A percentile compares a stretch with the other conserved stretches of the same genome.
Conservation (phyloP, 2,888 invertebrate species). For the Nomada ferruginata region DNA sequence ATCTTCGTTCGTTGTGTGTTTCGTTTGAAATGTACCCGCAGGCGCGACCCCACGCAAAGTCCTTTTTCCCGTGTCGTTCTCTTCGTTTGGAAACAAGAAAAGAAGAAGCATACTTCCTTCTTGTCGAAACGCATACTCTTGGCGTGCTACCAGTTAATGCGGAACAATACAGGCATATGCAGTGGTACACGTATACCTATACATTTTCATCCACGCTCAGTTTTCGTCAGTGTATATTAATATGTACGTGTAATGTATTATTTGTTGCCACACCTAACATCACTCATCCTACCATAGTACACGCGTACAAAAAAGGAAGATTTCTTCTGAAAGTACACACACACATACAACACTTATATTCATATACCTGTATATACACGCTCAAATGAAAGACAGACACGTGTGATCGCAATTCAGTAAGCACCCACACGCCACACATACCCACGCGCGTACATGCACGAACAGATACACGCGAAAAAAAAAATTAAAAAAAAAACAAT, state of each 20-base stretch:
- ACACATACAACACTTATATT: constrained; percentile 16
- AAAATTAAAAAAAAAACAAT: constrained; percentile 22
- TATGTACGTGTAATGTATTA: constrained; percentile 47
- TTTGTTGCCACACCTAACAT: constrained; percentile 55
- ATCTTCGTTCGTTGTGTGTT: constrained; percentile 59
- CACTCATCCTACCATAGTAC: constrained; percentile 22
- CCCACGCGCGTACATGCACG: constrained; percentile 16
- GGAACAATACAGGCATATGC: constrained; percentile 19
- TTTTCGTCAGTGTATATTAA: constrained; percentile 42
- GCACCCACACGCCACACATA: neutral
- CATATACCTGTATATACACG: constrained; percentile 31
- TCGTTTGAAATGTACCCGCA: constrained; percentile 52
- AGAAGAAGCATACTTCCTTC: constrained; percentile 60
- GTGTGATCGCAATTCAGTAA: constrained; percentile 21
- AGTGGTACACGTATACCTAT: constrained; percentile 28
- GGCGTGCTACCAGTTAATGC: constrained; percentile 24
- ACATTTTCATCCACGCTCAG: constrained; percentile 37
- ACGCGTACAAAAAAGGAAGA: neutral
- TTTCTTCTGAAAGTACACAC: constrained; percentile 4
- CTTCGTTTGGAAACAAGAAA: constrained; percentile 60
- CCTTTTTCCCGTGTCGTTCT: constrained; percentile 59
- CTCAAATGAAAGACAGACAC: constrained; percentile 39
- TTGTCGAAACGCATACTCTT: constrained; percentile 59
- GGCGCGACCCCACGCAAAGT: neutral
- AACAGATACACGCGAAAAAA: constrained; percentile 37